These are phyloP conservation scores for Eupithecia subfuscata DNA, from an alignment of 2,888 invertebrate species.

Conservation along the genomic window DNA sequence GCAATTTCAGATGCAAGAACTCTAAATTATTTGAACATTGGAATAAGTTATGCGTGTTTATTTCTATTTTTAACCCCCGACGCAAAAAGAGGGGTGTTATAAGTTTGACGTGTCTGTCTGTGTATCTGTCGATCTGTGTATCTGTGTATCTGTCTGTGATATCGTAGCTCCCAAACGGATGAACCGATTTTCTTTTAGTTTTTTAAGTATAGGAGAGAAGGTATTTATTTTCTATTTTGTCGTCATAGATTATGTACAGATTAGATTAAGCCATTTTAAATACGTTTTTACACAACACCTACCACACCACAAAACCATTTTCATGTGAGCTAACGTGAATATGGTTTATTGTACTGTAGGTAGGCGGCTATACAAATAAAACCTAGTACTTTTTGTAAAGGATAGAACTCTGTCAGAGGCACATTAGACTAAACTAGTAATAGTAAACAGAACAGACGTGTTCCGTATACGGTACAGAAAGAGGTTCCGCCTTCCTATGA, in stretches of 20 bases:
- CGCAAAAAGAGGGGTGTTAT: no score
- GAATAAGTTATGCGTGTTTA: no score
- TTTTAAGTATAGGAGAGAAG: no score
- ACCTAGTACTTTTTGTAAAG: not conserved
- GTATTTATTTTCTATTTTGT: no score
- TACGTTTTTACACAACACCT: not conserved
- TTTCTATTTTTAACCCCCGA: no score
- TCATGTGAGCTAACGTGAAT: not conserved
- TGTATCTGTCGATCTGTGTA: no score
- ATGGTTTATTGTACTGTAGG: not conserved
- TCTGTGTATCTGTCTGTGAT: no score
- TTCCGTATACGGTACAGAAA: not conserved
- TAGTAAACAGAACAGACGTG: not conserved
- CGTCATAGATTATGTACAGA: no score
- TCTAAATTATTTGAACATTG: not conserved
- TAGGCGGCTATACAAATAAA: not conserved
- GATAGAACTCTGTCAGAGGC: not conserved
- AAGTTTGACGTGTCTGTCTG: no score
- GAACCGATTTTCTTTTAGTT: no score
- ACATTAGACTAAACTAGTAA: not conserved
- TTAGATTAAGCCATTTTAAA: no score
- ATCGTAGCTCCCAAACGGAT: no score
- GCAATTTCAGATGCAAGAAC: not conserved
- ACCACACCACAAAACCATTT: not conserved
- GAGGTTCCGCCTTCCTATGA: not conserved